A percentile compares a stretch with the other conserved stretches of the same genome.
Evolutionary conservation across 2,113 vertebrate genomes (phyloP).

Genomic region (Capreolus pygargus): DNA sequence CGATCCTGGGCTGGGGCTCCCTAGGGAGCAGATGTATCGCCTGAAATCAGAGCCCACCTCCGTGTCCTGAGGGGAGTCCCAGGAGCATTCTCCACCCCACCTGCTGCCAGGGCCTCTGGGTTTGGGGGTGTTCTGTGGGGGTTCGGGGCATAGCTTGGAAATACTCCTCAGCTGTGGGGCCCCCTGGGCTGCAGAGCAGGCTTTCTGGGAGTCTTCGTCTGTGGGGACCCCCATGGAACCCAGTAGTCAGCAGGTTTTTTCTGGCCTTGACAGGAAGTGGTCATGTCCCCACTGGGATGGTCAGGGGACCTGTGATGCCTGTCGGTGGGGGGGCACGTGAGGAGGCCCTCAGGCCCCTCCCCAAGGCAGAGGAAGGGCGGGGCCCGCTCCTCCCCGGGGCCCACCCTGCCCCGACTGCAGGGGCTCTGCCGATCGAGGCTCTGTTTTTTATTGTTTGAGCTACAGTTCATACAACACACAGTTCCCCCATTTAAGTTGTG

Average conservation of each 20-base stretch:
- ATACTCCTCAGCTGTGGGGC: too few species aligned
- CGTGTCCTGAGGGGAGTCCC: neutral
- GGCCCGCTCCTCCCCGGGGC: accelerated
- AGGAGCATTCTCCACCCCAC: accelerated
- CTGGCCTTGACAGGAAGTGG: neutral
- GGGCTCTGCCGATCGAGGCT: accelerated
- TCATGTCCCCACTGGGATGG: neutral
- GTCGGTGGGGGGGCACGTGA: accelerated
- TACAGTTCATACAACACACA: accelerated
- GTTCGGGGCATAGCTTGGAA: neutral
- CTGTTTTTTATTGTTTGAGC: neutral
- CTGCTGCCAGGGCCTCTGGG: neutral
- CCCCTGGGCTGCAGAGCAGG: neutral
- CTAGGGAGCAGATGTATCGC: accelerated
- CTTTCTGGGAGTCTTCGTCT: neutral
- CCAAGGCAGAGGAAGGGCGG: neutral
- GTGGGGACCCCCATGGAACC: neutral
- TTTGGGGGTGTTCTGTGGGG: neutral
- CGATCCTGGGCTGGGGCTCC: too few species aligned
- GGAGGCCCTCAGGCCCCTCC: too few species aligned
- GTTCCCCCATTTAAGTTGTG: neutral
- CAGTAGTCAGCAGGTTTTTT: neutral
- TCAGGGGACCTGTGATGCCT: neutral
- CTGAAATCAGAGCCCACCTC: neutral
- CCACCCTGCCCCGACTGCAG: neutral